phyloP scores from a whole-genome alignment of 2,113 vertebrate species.

The Otis tarda region DNA sequence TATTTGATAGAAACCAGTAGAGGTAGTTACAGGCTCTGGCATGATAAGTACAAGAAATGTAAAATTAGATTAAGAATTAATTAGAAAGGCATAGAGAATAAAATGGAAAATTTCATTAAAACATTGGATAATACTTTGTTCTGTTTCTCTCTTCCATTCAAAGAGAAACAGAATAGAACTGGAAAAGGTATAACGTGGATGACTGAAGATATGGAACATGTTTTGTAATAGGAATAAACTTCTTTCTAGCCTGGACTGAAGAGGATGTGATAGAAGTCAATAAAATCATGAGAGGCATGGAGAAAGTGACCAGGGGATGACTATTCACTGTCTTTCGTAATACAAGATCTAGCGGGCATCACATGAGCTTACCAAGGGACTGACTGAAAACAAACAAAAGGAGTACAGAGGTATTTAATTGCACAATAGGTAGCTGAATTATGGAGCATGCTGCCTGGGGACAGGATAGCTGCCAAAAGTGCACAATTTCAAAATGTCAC shows the following conservation, averaged over 20 bases:
- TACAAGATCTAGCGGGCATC: not conserved
- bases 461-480: not conserved
- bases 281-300: not conserved
- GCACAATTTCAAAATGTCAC: not conserved
- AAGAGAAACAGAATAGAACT: not conserved
- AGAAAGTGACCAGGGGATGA: not conserved
- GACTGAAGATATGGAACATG: not conserved
- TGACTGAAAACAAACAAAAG: not conserved
- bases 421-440: not conserved
- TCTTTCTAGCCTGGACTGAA: not conserved
- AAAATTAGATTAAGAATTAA: not conserved
- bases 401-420: not conserved
- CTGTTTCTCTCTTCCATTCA: not conserved
- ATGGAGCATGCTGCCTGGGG: not conserved
- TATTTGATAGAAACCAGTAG: not conserved
- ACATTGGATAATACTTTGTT: not conserved
- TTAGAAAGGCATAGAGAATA: not conserved
- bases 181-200: not conserved
- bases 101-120: not conserved
- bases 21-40: not conserved
- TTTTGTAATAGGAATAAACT: not conserved
- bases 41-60: not conserved
- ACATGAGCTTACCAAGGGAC: not conserved
- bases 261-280: not conserved
- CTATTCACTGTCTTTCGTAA: not conserved